Conservation (phyloP, 2,888 invertebrate genomes). For the Cyclophora albipunctata region DNA sequence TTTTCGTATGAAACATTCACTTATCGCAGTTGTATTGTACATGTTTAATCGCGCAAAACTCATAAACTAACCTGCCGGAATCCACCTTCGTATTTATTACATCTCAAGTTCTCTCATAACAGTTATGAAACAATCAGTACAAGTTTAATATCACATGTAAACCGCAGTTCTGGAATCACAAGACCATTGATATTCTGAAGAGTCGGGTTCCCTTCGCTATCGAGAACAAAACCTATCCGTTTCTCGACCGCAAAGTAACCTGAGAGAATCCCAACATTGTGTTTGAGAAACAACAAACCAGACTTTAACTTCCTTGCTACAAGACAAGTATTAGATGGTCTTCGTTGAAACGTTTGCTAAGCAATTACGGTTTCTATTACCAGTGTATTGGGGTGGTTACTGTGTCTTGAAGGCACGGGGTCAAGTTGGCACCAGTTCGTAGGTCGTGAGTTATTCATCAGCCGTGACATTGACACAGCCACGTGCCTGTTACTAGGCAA, state of each 20-base stretch:
- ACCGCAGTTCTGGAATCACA: too few species aligned
- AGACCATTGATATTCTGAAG: neutral
- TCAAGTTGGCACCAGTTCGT: conserved; percentile 42
- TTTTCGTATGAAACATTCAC: too few species aligned
- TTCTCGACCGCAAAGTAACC: conserved; percentile 17
- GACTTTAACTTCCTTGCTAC: conserved; percentile 1
- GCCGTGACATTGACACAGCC: conserved; percentile 51
- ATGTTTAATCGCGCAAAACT: too few species aligned
- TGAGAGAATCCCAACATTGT: conserved; percentile 16
- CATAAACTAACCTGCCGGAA: too few species aligned
- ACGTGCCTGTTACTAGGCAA: conserved; percentile 56
- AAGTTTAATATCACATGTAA: too few species aligned
- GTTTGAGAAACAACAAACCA: neutral
- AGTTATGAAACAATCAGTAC: too few species aligned
- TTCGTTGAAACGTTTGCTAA: neutral
- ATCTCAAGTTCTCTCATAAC: too few species aligned
- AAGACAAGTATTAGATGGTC: neutral
- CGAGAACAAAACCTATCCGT: too few species aligned
- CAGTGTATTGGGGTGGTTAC: conserved; percentile 1
- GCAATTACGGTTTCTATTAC: conserved; percentile 1
- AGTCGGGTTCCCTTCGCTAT: too few species aligned
- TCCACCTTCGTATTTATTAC: too few species aligned
- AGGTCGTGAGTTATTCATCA: conserved; percentile 52
- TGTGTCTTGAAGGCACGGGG: conserved; percentile 26
- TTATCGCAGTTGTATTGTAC: too few species aligned